These are phyloP conservation scores for Sphecodes monilicornis DNA, from an alignment of 2,888 invertebrate genomes.

Conservation along the genomic window DNA sequence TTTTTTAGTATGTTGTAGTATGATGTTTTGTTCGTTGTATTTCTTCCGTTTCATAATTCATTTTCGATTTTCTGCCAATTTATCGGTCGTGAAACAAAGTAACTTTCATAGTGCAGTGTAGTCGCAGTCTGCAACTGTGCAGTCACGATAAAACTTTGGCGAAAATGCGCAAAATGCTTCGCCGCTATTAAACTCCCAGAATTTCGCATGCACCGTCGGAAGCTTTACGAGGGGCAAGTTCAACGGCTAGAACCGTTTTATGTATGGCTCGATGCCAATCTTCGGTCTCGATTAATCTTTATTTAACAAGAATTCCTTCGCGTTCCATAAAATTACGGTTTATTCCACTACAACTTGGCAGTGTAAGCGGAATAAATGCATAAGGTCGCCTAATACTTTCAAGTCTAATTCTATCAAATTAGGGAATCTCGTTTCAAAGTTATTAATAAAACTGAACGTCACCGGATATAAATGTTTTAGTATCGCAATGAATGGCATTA, in stretches of 20 bases:
- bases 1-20: background rate
- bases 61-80: constrained; percentile 9
- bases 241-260: constrained; percentile 44
- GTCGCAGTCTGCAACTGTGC: constrained; percentile 36
- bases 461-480: too few relatives aligned
- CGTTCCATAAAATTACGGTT: background rate
- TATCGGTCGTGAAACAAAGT: background rate
- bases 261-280: constrained; percentile 45
- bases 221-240: constrained; percentile 54
- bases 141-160: constrained; percentile 42
- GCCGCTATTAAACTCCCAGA: constrained; percentile 41
- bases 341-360: background rate
- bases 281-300: constrained; percentile 40
- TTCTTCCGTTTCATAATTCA: constrained; percentile 10
- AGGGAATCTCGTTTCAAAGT: background rate
- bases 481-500: too few relatives aligned
- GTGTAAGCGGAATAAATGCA: background rate
- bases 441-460: too few relatives aligned
- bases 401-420: background rate
- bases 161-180: constrained; percentile 50
- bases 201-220: constrained; percentile 33
- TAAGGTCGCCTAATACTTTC: background rate
- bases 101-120: constrained; percentile 32
- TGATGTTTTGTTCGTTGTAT: background rate
- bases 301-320: constrained; percentile 34